Evolutionary conservation across 2,888 invertebrate genomes (phyloP), one percentile per base, ranked within the genome.

Genomic region (Pyrocoelia pectoralis): DNA sequence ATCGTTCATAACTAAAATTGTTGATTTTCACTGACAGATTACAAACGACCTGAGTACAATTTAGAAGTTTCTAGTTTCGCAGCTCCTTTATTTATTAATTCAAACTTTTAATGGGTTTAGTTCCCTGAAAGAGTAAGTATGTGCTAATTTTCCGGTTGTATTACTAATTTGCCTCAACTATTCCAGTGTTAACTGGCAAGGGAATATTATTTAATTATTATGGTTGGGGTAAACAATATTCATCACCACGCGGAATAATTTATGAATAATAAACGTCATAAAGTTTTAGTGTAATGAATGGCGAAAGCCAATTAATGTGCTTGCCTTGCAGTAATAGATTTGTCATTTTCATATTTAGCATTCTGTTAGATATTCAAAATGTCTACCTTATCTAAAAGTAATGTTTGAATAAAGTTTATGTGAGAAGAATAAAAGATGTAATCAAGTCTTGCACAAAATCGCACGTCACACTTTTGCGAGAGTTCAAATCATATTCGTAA

Each of bases 401-500:
- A 65, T 56, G 61, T 65, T 65, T 65, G 65, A 43, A 48, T 55
- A 65, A 48, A 43, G 59, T 56, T 61, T 56, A 6, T 24, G 65
- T 61, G 65, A 56, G 65, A 56, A 61, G 68, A 70, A 74, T 75
- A 71, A 73, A 70, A 72, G 71, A 73, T 74, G 73, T 75, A 75
- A 75, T 75, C 74, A 74, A 68, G 68, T 73, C 54, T 61, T 69
- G 68, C 72, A 66, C 58, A 33, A 15, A 59, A 56, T 56, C 63
- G 58, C 58, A 66, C 61, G 58, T 65, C 65, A 61, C 65, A 60
- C 40, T 65, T 64, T 72, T 68, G 66, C 68, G 70, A 70, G 72
- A 70, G 72, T 74, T 72, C 72, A 66, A 74, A 72, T 74, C 74
- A 77, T 77, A 73, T 70, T 72, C 74, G 72, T 70, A 77, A 77